phyloP scores from a whole-genome alignment of 2,113 vertebrate species.

The Orthonyx spaldingii region DNA sequence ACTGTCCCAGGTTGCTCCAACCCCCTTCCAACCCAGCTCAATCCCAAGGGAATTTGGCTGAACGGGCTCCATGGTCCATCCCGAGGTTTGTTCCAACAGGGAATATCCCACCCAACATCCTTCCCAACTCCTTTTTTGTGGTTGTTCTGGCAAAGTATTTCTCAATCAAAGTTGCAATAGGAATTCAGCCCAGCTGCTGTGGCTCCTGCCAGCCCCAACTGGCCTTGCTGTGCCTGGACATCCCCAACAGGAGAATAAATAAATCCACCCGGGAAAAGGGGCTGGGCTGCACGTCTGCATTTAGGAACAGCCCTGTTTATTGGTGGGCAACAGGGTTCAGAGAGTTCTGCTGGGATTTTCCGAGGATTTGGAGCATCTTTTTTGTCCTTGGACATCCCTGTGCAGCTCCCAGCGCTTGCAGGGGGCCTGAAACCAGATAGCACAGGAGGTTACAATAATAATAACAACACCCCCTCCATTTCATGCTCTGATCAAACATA shows the following conservation, averaged over 20 bases:
- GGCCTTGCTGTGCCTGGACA: not conserved
- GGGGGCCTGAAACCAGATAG: not conserved
- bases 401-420: not conserved
- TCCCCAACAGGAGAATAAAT: not conserved
- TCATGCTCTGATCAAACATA: not conserved
- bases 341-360: not conserved
- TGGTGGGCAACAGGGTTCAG: not conserved
- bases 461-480: not conserved
- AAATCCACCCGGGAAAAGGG: not conserved
- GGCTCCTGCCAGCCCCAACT: not conserved
- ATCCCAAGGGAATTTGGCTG: not conserved
- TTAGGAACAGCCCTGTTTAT: not conserved
- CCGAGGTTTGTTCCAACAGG: not conserved
- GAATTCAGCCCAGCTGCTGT: not conserved
- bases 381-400: not conserved
- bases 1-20: accelerated
- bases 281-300: not conserved
- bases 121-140: not conserved
- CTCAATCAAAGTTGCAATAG: not conserved
- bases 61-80: not conserved
- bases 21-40: too few relatives aligned
- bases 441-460: not conserved
- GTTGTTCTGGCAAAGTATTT: not conserved
- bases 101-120: not conserved
- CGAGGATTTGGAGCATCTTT: not conserved